Conservation (phyloP, 1,140 invertebrate genomes). For the Asbolus verrucosus region DNA sequence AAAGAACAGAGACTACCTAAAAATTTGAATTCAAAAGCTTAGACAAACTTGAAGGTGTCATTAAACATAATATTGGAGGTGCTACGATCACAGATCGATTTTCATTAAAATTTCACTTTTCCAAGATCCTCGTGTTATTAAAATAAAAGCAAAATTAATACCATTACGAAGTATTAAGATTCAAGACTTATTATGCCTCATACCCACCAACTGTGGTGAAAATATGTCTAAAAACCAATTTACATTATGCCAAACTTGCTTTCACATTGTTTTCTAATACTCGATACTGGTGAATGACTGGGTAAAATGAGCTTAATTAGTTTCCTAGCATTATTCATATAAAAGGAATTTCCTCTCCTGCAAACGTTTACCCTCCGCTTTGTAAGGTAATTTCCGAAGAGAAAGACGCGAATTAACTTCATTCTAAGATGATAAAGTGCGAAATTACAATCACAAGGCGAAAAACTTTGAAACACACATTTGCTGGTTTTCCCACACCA, state of each 20-base stretch:
- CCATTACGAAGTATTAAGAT: too few relatives aligned
- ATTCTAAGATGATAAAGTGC: slow-evolving; percentile 15
- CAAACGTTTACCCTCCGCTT: slow-evolving; percentile 15
- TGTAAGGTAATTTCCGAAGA: slow-evolving; percentile 22
- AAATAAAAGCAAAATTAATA: too few relatives aligned
- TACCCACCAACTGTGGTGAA: too few relatives aligned
- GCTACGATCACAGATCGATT: too few relatives aligned
- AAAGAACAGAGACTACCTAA: slow-evolving; percentile 15
- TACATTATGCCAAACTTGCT: slow-evolving; percentile 7
- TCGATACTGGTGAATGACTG: slow-evolving; percentile 14
- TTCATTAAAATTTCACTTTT: too few relatives aligned
- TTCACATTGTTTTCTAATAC: slow-evolving; percentile 34
- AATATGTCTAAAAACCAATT: background rate
- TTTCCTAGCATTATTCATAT: slow-evolving; percentile 19
- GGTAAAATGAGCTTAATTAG: slow-evolving; percentile 22
- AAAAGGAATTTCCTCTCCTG: slow-evolving; percentile 29
- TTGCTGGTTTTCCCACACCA: too few relatives aligned
- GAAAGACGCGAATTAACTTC: slow-evolving; percentile 13
- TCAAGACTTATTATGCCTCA: too few relatives aligned
- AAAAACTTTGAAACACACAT: too few relatives aligned
- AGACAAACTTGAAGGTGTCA: background rate
- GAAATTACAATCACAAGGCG: too few relatives aligned
- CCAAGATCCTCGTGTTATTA: too few relatives aligned
- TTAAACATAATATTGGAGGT: too few relatives aligned
- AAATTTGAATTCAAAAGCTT: slow-evolving; percentile 8